Evolutionary conservation across 2,113 vertebrate species (phyloP).

Genomic region (Miniopterus natalensis): DNA sequence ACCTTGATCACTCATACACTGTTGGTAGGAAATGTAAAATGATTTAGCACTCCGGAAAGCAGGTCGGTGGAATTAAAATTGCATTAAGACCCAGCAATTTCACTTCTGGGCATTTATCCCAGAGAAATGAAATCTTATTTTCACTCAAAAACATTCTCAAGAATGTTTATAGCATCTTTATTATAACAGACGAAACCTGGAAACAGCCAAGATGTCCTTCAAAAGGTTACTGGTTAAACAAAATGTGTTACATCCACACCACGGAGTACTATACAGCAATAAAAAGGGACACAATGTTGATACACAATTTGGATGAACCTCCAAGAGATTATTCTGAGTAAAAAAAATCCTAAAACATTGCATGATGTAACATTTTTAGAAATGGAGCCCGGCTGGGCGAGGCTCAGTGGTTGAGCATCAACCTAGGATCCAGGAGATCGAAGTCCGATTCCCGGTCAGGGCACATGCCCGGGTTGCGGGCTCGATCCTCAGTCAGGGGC

Average conservation of each 20-base stretch:
- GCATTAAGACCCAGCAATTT: background rate
- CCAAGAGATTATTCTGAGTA: background rate
- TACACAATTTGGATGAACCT: background rate
- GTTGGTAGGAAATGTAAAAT: background rate
- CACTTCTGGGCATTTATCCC: background rate
- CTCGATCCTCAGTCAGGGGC: no score
- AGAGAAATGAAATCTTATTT: background rate
- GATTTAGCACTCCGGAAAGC: background rate
- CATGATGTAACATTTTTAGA: background rate
- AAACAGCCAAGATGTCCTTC: background rate
- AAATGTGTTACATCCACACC: no score
- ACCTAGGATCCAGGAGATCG: no score
- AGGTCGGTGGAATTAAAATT: background rate
- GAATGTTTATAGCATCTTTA: background rate
- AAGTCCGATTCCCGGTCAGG: no score
- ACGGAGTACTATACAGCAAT: no score
- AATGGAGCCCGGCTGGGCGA: background rate
- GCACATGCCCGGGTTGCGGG: no score
- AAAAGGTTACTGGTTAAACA: background rate
- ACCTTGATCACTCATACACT: background rate
- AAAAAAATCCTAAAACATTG: background rate
- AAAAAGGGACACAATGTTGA: background rate
- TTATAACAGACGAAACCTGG: background rate
- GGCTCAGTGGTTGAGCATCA: no score
- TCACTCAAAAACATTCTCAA: background rate